Evolutionary conservation across 1,140 invertebrate species (phyloP), one percentile per base, ranked within the genome.

Genomic region (Tribolium castaneum): DNA sequence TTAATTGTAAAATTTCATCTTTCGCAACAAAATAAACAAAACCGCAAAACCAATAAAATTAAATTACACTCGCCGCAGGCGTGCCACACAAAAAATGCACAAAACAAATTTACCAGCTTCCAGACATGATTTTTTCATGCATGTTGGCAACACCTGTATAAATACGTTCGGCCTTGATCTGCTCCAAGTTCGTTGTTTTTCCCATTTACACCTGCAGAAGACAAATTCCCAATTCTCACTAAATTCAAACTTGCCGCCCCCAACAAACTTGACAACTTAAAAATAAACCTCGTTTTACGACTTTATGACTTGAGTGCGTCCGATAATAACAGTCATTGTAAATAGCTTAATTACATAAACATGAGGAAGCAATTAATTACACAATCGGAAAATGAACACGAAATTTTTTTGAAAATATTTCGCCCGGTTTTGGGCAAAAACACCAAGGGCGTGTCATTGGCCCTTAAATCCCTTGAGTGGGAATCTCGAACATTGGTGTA

Each of bases 291-390:
- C 6, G n/a, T n/a, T 66, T 66, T 66, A 30, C 35, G 6, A 35
- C 13, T 66, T 66, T 35, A 66, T 66, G 25, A 59, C 9, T 66
- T 30, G 22, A 66, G 59, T 66, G 59, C 25, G 30, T 35, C 30
- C 19, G 25, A 66, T 66, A 66, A 66, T 59, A 25, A 25, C 54
- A 14, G 19, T 59, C 14, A 59, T 66, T 66, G 25, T 66, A 66
- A 35, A 66, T 66, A 34, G 45, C 59, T 35, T 35, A 35, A 66
- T 66, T 66, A 66, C 30, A 35, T 66, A 66, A 66, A 66, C 59
- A 66, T 39, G 14, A 66, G 59, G 59, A 66, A 66, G 30, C 59
- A 35, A 66, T 66, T 66, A 66, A 66, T 66, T 66, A 35, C 30
- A 35, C 13, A 14, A 35, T 66, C 14, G 25, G 6, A 30, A 30